Conservation (phyloP, 1,140 invertebrate species). For the Caerostris extrusa region DNA sequence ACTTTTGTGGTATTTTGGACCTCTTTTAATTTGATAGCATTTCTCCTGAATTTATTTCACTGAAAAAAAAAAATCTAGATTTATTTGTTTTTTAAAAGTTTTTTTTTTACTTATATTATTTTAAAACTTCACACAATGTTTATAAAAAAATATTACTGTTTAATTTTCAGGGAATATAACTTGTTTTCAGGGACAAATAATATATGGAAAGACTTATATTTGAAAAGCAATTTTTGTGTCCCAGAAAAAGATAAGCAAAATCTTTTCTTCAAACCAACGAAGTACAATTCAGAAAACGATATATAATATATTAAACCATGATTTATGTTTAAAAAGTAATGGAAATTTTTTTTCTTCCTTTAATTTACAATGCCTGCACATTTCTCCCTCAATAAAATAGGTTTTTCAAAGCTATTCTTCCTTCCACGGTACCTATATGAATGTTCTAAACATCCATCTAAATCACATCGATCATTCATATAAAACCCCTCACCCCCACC, state of each 20-base stretch:
- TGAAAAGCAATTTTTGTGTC: neutral
- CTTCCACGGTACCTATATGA: neutral
- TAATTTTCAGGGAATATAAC: no score
- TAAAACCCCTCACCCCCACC: neutral
- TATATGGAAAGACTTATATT: no score
- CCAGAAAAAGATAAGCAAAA: neutral
- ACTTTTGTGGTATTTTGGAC: no score
- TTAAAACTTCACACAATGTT: no score
- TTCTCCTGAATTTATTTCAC: no score
- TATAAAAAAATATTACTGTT: no score
- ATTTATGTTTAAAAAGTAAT: neutral
- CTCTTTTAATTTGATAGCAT: no score
- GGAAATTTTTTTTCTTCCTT: neutral
- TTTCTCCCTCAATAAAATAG: neutral
- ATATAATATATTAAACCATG: neutral
- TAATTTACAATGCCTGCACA: neutral
- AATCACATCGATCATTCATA: constrained; percentile 12
- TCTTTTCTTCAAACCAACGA: neutral
- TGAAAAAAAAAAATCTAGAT: no score
- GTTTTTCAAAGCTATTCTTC: neutral
- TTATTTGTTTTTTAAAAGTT: no score
- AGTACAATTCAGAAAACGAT: neutral
- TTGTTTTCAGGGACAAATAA: no score
- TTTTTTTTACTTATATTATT: no score
- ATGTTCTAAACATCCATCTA: neutral